Evolutionary conservation across 92 coral and sea anemone genomes (phyloP).

Genomic region (Plumapathes pennacea): DNA sequence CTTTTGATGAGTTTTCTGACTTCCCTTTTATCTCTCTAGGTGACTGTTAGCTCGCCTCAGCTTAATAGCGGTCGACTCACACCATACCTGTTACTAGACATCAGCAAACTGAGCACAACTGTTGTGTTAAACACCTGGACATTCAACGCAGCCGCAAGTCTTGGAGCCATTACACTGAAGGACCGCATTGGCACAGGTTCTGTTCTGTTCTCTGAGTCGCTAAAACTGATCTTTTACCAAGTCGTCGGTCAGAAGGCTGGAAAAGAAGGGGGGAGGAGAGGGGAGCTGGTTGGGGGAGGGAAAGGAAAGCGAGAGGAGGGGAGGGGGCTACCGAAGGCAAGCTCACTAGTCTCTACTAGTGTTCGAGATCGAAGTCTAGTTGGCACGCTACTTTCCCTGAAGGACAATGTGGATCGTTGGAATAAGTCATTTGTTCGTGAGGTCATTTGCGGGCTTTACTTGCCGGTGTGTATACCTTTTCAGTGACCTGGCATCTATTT

Average conservation of each 20-base stretch:
- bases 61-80: conserved; percentile 40
- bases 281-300: neutral
- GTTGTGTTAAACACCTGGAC: conserved; percentile 65
- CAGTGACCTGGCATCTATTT: too few relatives aligned
- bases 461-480: too few relatives aligned
- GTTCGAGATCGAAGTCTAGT: too few relatives aligned
- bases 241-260: neutral
- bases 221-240: too few relatives aligned
- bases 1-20: too few relatives aligned
- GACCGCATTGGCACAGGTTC: conserved; percentile 78
- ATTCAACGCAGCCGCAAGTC: conserved; percentile 61
- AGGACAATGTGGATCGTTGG: too few relatives aligned
- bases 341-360: neutral
- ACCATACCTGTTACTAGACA: conserved; percentile 73
- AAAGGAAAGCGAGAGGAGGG: neutral
- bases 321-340: neutral
- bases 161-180: conserved; percentile 68
- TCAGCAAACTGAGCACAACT: conserved; percentile 59
- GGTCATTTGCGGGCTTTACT: too few relatives aligned
- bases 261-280: neutral
- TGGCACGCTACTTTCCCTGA: too few relatives aligned
- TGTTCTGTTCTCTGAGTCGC: too few relatives aligned
- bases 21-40: conserved; percentile 42
- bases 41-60: conserved; percentile 58
- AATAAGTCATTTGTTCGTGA: too few relatives aligned